Evolutionary conservation across 2,888 invertebrate genomes (phyloP).

Genomic region (Pristionchus maxplancki): DNA sequence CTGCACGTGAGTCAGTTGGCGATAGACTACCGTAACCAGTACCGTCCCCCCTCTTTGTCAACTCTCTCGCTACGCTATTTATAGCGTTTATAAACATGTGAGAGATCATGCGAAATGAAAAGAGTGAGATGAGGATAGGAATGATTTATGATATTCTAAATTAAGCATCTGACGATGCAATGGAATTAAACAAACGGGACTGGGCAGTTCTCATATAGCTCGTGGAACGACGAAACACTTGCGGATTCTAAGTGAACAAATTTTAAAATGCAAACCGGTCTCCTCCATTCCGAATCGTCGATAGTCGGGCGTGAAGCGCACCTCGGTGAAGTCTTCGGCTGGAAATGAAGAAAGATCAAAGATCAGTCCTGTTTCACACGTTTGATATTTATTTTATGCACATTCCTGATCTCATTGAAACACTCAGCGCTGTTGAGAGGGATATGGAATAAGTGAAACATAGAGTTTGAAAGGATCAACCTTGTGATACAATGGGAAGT

Average conservation of each 20-base stretch:
- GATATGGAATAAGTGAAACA: no score
- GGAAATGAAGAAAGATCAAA: conserved; percentile 77
- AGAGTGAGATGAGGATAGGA: no score
- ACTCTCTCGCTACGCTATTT: no score
- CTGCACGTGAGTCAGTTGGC: not conserved
- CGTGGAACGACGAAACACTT: no score
- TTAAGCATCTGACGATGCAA: no score
- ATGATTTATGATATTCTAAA: no score
- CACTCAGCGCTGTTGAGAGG: no score
- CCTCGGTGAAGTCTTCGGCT: conserved; percentile 89
- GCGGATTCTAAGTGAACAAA: not conserved
- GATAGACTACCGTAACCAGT: not conserved
- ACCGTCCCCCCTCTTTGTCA: no score
- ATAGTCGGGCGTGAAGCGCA: conserved; percentile 96
- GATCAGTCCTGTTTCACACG: conserved; percentile 80
- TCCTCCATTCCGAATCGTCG: conserved; percentile 92
- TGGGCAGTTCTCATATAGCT: no score
- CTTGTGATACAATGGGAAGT: no score
- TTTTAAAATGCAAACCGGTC: not conserved
- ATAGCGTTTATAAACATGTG: no score
- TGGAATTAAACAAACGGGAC: no score
- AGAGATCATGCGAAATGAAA: not conserved
- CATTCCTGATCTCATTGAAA: conserved; percentile 81
- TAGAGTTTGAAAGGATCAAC: conserved; percentile 76
- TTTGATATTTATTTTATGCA: conserved; percentile 89